These are phyloP conservation scores for Felis chaus DNA, from an alignment of 2,113 vertebrate genomes.

Conservation along the genomic window DNA sequence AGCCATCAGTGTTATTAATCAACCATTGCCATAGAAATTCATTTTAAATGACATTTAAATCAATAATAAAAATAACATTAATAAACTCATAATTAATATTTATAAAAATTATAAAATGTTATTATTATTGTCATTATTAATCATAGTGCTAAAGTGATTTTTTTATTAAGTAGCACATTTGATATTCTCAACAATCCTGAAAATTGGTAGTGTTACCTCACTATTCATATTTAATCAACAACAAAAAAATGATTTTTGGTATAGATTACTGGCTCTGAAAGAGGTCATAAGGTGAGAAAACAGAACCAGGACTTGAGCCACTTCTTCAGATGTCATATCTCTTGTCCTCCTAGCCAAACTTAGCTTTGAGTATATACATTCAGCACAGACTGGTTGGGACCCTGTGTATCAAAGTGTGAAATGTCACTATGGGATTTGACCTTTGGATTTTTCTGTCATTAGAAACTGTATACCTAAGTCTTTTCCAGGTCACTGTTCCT, in stretches of 20 bases:
- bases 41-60: constrained; percentile 14
- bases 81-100: not conserved
- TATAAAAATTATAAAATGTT: not conserved
- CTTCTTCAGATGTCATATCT: not conserved
- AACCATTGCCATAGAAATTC: not conserved
- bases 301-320: not conserved
- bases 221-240: not conserved
- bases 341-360: not conserved
- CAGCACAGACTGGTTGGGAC: not conserved
- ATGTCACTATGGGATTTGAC: not conserved
- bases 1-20: constrained; percentile 16
- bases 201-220: not conserved
- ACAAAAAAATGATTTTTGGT: not conserved
- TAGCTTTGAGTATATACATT: not conserved
- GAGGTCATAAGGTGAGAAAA: not conserved
- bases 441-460: not conserved
- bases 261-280: not conserved
- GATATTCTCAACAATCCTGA: not conserved
- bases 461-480: not conserved
- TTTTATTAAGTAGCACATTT: not conserved
- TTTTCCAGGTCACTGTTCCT: not conserved
- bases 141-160: not conserved
- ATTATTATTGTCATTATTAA: not conserved
- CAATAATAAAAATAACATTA: not conserved
- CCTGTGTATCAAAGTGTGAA: not conserved